Conservation (phyloP, 2,888 invertebrate genomes). For the Himalopsyche tibetana region DNA sequence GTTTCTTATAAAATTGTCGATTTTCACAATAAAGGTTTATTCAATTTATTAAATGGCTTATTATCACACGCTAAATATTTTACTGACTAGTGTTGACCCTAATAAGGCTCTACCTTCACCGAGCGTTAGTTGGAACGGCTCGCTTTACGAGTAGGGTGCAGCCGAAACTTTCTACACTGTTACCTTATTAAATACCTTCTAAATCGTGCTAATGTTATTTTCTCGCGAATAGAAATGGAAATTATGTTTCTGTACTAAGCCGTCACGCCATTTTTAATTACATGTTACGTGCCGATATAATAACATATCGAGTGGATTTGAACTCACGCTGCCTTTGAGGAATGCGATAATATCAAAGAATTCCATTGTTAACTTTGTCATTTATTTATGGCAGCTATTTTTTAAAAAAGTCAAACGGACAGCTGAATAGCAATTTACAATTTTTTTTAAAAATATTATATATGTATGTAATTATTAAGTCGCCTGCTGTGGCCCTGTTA, state of each 20-base stretch:
- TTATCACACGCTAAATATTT: neutral
- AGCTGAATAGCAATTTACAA: too few species aligned
- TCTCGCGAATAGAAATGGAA: constrained; percentile 12
- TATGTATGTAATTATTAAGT: too few species aligned
- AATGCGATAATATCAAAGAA: too few species aligned
- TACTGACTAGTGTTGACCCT: neutral
- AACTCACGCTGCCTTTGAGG: neutral
- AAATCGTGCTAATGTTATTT: constrained; percentile 9
- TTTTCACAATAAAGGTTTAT: neutral
- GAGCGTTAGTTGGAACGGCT: neutral
- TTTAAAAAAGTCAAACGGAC: too few species aligned
- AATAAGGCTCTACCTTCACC: neutral
- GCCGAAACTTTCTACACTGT: constrained; percentile 4
- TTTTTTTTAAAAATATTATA: too few species aligned
- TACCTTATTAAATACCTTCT: neutral
- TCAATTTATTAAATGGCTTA: neutral
- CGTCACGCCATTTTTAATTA: constrained; percentile 16
- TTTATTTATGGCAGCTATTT: too few species aligned
- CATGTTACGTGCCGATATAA: neutral
- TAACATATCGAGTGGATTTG: neutral
- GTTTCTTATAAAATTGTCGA: neutral
- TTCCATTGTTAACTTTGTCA: too few species aligned
- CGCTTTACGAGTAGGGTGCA: neutral
- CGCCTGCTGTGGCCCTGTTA: too few species aligned
- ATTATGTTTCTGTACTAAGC: neutral